These are phyloP conservation scores for Radopholus similis DNA, from an alignment of 1,140 invertebrate species.

Conservation along the genomic window DNA sequence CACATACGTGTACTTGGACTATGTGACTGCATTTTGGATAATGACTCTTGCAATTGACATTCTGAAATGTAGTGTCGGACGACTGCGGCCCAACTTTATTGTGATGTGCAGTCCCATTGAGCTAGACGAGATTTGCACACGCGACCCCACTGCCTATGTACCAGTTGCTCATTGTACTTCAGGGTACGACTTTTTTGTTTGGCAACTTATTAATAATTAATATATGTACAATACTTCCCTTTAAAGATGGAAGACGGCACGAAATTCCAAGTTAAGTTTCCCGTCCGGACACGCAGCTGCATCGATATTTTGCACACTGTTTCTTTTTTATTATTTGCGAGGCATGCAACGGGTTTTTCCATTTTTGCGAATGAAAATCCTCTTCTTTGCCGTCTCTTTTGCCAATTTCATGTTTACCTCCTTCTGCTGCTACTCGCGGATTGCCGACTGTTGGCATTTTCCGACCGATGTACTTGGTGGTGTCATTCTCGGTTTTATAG, in stretches of 20 bases:
- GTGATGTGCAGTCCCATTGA: conserved; percentile 24
- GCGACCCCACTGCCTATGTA: conserved; percentile 8
- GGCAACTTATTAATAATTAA: too few species aligned
- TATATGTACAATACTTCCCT: too few species aligned
- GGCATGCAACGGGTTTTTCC: conserved; percentile 4
- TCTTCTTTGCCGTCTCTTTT: conserved; percentile 4
- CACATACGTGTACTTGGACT: conserved; percentile 27
- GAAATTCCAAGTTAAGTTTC: conserved; percentile 31
- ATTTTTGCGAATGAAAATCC: conserved; percentile 1
- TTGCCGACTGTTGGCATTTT: conserved; percentile 30
- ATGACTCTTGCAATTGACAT: conserved; percentile 18
- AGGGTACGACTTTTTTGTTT: too few species aligned
- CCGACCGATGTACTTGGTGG: conserved; percentile 26
- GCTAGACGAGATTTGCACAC: conserved; percentile 1
- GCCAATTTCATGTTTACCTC: conserved; percentile 13
- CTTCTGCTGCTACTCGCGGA: conserved; percentile 24
- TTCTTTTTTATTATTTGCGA: conserved; percentile 20
- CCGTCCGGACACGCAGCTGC: conserved; percentile 32
- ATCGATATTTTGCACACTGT: conserved; percentile 20
- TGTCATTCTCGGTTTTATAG: conserved; percentile 5
- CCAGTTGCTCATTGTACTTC: conserved; percentile 5
- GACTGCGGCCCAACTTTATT: conserved; percentile 28
- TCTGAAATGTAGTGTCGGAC: conserved; percentile 26
- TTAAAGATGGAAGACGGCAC: conserved; percentile 24
- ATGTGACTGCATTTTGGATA: conserved; percentile 26